phyloP scores from a whole-genome alignment of 2,888 invertebrate genomes.

The Aspidiotus destructor region DNA sequence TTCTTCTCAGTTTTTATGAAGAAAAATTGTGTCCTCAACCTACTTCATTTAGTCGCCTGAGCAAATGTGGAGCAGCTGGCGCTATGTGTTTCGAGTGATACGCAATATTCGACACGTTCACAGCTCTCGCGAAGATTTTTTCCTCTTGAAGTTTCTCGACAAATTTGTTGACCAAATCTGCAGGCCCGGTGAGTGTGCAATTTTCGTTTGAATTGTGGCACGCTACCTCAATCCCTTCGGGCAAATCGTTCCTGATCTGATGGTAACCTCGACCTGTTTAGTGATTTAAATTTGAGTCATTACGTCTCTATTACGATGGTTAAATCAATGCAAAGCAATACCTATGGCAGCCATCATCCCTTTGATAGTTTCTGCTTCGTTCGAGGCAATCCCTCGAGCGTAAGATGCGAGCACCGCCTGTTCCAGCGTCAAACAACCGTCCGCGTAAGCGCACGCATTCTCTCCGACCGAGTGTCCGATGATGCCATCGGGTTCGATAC shows the following conservation, averaged over 20 bases:
- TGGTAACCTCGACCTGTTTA: slow-evolving; percentile 37
- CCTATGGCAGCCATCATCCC: slow-evolving; percentile 51
- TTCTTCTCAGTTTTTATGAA: no score
- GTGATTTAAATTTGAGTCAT: neutral
- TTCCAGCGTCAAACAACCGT: slow-evolving; percentile 52
- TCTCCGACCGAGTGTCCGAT: slow-evolving; percentile 61
- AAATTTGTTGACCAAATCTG: slow-evolving; percentile 50
- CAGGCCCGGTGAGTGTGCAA: slow-evolving; percentile 69
- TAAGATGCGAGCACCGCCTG: slow-evolving; percentile 53
- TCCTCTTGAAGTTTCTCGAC: slow-evolving; percentile 46
- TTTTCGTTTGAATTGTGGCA: slow-evolving; percentile 71
- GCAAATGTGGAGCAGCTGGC: slow-evolving; percentile 44
- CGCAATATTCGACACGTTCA: slow-evolving; percentile 39
- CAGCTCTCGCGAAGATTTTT: slow-evolving; percentile 38
- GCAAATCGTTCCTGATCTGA: slow-evolving; percentile 38
- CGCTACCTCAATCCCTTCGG: slow-evolving; percentile 58
- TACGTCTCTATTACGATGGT: neutral
- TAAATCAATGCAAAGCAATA: slow-evolving; percentile 12
- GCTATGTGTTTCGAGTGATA: slow-evolving; percentile 41
- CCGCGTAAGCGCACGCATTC: slow-evolving; percentile 55
- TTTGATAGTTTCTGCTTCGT: slow-evolving; percentile 42
- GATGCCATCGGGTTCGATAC: slow-evolving; percentile 60
- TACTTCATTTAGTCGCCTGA: slow-evolving; percentile 43
- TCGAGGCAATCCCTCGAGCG: slow-evolving; percentile 47
- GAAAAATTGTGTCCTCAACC: neutral